These are phyloP conservation scores for Notarius lentiginosus DNA, from an alignment of 2,113 vertebrate species.

Conservation along the genomic window DNA sequence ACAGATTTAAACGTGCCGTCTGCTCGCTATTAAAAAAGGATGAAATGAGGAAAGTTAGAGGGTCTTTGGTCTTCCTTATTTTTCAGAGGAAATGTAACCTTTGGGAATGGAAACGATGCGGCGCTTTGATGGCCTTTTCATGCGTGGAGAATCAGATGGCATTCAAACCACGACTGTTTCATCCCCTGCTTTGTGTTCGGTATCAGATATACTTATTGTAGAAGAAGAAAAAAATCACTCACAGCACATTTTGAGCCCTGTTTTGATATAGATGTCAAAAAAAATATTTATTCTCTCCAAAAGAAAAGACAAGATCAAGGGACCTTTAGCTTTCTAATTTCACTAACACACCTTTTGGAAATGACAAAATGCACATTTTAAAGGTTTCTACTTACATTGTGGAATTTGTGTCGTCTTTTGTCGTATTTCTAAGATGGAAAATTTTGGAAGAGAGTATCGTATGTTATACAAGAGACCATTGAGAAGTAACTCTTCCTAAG, in stretches of 20 bases:
- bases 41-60: not conserved
- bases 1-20: not conserved
- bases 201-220: not conserved
- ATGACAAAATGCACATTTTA: not conserved
- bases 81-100: slow-evolving; percentile 7
- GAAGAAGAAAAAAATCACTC: not conserved
- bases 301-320: not conserved
- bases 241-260: not conserved
- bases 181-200: slow-evolving; percentile 51
- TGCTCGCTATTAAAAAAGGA: not conserved
- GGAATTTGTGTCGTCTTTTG: too few relatives aligned
- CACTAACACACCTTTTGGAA: not conserved
- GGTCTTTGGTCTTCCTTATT: not conserved
- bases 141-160: slow-evolving; percentile 72
- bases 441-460: not conserved
- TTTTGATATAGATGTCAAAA: not conserved
- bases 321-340: not conserved
- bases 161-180: slow-evolving; percentile 67
- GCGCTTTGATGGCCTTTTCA: slow-evolving; percentile 71
- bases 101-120: slow-evolving; percentile 67
- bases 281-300: not conserved
- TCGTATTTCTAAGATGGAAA: not conserved
- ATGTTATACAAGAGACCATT: not conserved
- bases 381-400: not conserved
- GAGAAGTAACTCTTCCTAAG: not conserved